A percentile compares a stretch with the other conserved stretches of the same genome.
Evolutionary conservation across 2,888 invertebrate genomes (phyloP).

Genomic region (Helobdella robusta): DNA sequence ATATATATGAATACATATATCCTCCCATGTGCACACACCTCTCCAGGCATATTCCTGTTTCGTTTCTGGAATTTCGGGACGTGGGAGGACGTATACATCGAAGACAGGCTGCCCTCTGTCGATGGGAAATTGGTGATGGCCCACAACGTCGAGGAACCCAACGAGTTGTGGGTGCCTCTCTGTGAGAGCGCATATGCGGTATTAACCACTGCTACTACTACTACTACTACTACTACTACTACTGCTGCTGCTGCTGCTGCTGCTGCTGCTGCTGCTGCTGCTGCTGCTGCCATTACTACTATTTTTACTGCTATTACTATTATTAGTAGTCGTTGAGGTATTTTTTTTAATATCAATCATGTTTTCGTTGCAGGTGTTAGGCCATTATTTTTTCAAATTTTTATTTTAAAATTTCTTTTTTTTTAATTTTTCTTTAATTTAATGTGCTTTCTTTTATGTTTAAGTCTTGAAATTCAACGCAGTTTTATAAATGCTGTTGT

Average conservation of each 20-base stretch:
- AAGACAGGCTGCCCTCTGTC: conserved; percentile 66
- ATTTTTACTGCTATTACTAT: neutral
- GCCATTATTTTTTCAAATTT: too few relatives aligned
- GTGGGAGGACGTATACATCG: conserved; percentile 66
- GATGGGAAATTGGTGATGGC: conserved; percentile 59
- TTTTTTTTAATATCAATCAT: neutral
- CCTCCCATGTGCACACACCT: too few relatives aligned
- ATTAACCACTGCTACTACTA: neutral
- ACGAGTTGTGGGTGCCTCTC: conserved; percentile 67
- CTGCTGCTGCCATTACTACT: neutral
- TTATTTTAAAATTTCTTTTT: too few relatives aligned
- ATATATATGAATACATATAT: too few relatives aligned
- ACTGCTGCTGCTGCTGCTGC: neutral
- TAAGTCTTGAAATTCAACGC: too few relatives aligned
- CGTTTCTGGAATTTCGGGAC: conserved; percentile 74
- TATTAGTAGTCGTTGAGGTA: neutral
- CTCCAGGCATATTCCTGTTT: conserved; percentile 71
- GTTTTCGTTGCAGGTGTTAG: neutral
- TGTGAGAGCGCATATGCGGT: conserved; percentile 53
- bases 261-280: conserved; percentile 6
- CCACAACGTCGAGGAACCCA: conserved; percentile 54
- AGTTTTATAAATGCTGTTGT: too few relatives aligned
- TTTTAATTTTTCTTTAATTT: too few relatives aligned
- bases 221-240: neutral
- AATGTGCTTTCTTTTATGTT: too few relatives aligned